Percentiles rank a stretch among this genome's conserved stretches.
phyloP scores from a whole-genome alignment of 2,113 vertebrate genomes.

The Ceratotherium simum region DNA sequence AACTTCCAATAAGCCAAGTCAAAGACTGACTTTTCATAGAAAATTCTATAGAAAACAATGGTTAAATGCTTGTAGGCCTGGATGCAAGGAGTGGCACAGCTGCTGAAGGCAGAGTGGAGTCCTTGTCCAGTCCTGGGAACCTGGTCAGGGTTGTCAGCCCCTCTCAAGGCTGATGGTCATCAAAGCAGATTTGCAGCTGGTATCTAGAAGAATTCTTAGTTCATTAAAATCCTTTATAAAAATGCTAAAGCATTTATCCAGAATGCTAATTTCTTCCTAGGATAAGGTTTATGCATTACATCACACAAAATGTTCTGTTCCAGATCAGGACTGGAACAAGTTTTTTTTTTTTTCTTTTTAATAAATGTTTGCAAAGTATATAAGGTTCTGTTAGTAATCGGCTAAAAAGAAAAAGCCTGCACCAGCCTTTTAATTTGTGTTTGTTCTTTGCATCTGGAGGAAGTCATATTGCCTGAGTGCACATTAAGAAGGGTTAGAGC shows the following conservation, averaged over 20 bases:
- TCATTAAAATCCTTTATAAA: background rate
- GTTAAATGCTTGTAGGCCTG: background rate
- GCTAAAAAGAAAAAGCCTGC: background rate
- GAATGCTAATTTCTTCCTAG: background rate
- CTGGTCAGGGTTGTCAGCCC: background rate
- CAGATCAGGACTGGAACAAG: background rate
- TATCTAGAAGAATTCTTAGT: background rate
- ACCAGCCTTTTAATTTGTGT: background rate
- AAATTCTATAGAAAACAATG: background rate
- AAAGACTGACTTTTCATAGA: background rate
- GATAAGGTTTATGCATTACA: background rate
- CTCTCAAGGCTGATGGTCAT: background rate
- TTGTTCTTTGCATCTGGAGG: background rate
- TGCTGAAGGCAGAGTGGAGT: background rate
- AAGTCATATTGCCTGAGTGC: background rate
- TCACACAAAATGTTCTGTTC: background rate
- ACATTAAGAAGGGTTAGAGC: background rate
- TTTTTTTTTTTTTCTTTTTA: background rate
- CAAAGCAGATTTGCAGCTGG: background rate
- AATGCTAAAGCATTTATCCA: background rate
- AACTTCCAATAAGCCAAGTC: background rate
- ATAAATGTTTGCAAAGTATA: constrained; percentile 7
- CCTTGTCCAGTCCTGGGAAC: too few species aligned
- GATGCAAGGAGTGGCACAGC: background rate
- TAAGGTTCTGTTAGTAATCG: background rate